phyloP scores from a whole-genome alignment of 2,888 invertebrate genomes.

The Brenthis hecate region DNA sequence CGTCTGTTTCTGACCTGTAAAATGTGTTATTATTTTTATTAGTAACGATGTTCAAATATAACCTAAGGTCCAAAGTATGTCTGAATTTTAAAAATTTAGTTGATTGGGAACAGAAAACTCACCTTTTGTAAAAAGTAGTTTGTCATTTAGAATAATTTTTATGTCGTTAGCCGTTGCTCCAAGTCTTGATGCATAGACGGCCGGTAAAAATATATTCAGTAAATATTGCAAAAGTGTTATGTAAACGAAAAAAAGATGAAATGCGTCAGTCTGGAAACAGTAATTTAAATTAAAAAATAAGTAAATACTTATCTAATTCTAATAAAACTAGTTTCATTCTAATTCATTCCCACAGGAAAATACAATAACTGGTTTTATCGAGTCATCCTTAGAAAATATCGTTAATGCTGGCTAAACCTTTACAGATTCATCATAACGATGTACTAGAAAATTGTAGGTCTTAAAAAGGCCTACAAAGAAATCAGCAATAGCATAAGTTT shows the following conservation, averaged over 20 bases:
- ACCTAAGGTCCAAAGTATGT: neutral
- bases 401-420: no score
- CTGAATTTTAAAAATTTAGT: neutral
- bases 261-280: neutral
- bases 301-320: neutral
- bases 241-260: neutral
- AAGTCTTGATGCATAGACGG: slow-evolving; percentile 16
- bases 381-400: no score
- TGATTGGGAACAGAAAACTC: neutral
- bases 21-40: no score
- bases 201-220: slow-evolving; percentile 10
- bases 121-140: slow-evolving; percentile 15
- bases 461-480: no score
- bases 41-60: neutral
- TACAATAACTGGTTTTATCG: no score
- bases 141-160: slow-evolving; percentile 15
- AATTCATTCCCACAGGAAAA: no score
- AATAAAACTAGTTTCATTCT: no score
- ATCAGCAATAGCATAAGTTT: no score
- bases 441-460: no score
- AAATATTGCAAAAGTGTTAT: slow-evolving; percentile 7
- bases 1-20: neutral
- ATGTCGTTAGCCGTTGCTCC: slow-evolving; percentile 12
- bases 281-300: neutral
- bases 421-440: no score